Base-by-base conservation (phyloP, 2,797 vertebrate species). In the Ambastaia sidthimunki region DNA sequence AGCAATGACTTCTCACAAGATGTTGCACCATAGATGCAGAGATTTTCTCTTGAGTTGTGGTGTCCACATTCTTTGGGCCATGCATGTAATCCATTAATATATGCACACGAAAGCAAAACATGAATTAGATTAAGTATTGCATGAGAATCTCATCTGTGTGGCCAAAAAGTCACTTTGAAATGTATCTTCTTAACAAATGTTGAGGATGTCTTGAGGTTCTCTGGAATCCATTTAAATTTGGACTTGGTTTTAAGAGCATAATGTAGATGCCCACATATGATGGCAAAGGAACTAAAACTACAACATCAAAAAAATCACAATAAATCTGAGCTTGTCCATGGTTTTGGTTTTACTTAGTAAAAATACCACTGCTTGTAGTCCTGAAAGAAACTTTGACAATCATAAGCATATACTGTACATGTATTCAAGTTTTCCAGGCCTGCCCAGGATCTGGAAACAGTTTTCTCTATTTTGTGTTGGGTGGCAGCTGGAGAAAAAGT, bases 401-500 rank as follows among this genome's bases (percentile, higher is more conserved):
- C 12, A n/a, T n/a, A 63, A 37, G 18, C 31, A 37, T 10, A n/a
- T 34, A n/a, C 23, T 31, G 3, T 60, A 23, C 54, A 60, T 60
- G 59, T 18, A 50, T 16, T 50, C 15, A 50, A 18, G 16, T n/a
- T 37, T 63, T 34, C 59, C 62, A 62, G 41, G 18, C 57, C 6
- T 60, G 19, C 21, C 34, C 16, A 21, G 13, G 9, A 25, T 48
- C 57, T 74, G 71, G 23, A 74, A 74, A 62, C 41, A 19, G 23
- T 73, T 73, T 60, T 62, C 19, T 2, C 23, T 60, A n/a, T 60
- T 48, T 44, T 48, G 57, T 44, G 44, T 31, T 48, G 71, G 57
- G 57, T 74, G 57, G 59, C 57, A 62, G 23, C 57, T 74, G 16
- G 23, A 62, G 41, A 74, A 59, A 48, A 48, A 47, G 71, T 19